Conservation (phyloP, 53 echinoderm and acorn worm genomes). For the Temnopleurus reevesii region DNA sequence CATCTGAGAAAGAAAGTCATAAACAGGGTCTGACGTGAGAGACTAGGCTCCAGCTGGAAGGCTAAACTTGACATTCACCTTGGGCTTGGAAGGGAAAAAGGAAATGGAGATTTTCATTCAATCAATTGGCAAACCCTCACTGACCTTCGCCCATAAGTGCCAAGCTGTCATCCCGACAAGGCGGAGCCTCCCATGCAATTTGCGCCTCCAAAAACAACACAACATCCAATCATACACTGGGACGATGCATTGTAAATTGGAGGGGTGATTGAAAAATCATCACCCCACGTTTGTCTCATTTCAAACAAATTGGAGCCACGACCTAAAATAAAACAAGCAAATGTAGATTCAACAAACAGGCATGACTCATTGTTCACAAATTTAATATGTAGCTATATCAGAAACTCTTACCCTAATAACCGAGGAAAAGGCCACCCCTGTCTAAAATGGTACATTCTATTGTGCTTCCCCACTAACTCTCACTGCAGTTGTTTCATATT, state of each 20-base stretch:
- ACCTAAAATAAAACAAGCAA: too few species aligned
- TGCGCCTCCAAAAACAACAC: neutral
- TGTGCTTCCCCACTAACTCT: neutral
- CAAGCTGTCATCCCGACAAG: neutral
- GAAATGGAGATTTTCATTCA: conserved; percentile 36
- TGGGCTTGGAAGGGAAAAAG: conserved; percentile 13
- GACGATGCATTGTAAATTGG: neutral
- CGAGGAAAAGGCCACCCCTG: neutral
- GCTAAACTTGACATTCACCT: conserved; percentile 45
- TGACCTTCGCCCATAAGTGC: conserved; percentile 33
- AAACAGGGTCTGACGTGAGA: neutral
- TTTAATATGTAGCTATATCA: neutral
- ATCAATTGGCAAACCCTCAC: conserved; percentile 3
- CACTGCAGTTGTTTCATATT: neutral
- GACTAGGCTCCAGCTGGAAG: neutral
- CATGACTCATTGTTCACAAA: neutral
- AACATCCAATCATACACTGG: neutral
- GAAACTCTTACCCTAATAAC: neutral
- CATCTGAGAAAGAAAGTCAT: neutral
- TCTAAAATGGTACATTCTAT: conserved; percentile 14
- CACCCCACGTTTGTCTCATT: too few species aligned
- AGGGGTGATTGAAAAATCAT: neutral
- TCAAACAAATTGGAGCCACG: too few species aligned
- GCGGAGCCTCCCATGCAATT: neutral
- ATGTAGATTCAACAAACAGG: neutral